Percentiles rank a stretch among this genome's conserved stretches.
Conservation (phyloP, 2,797 vertebrate species). For the Tauraco hartlaubi region DNA sequence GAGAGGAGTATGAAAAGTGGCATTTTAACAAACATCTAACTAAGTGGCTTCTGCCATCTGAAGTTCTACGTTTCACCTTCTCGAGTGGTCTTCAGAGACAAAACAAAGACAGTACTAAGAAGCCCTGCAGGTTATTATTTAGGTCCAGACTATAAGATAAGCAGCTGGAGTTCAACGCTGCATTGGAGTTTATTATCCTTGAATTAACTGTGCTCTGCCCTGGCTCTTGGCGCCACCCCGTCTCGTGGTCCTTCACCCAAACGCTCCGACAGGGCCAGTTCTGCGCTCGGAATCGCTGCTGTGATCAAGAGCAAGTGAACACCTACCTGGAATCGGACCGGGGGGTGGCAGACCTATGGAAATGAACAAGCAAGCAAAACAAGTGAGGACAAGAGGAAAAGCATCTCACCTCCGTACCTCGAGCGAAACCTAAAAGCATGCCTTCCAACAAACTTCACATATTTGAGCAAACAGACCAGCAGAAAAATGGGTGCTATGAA, state of each 20-base stretch:
- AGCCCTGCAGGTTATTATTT: not conserved
- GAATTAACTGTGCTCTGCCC: not conserved
- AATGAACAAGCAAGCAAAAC: not conserved
- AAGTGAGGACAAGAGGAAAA: not conserved
- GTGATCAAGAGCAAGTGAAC: not conserved
- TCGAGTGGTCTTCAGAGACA: not conserved
- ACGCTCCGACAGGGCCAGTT: not conserved
- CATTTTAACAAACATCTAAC: not conserved
- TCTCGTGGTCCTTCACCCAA: not conserved
- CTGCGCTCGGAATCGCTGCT: not conserved
- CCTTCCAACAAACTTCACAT: not conserved
- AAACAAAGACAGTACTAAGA: not conserved
- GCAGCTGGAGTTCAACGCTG: not conserved
- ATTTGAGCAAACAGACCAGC: not conserved
- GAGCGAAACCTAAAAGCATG: not conserved
- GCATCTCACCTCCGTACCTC: not conserved
- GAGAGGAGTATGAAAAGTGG: not conserved
- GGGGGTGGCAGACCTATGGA: slow-evolving; percentile 72
- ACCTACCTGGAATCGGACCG: slow-evolving; percentile 74
- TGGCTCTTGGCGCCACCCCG: not conserved
- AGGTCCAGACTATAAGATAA: not conserved
- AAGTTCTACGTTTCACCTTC: not conserved
- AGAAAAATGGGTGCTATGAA: not conserved
- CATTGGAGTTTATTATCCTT: not conserved
- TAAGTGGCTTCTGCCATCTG: not conserved